A percentile compares a stretch with the other conserved stretches of the same genome.
Conservation (phyloP, 1,140 invertebrate genomes). For the Pectinophora gossypiella region DNA sequence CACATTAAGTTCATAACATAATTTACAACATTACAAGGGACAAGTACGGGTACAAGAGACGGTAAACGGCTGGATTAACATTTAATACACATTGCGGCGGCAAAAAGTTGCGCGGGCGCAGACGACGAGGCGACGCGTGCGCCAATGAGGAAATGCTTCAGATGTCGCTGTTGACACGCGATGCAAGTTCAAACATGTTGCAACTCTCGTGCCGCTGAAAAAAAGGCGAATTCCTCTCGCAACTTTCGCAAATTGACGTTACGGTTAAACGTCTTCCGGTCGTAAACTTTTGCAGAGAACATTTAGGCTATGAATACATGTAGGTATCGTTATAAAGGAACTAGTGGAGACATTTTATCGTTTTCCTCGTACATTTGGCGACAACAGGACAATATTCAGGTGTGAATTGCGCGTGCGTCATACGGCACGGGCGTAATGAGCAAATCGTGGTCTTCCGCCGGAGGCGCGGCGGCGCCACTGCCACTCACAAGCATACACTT, state of each 20-base stretch:
- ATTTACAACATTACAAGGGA: neutral
- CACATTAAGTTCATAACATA: neutral
- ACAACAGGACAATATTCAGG: neutral
- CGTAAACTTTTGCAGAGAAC: neutral
- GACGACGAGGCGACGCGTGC: slow-evolving; percentile 1
- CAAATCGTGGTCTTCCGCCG: neutral
- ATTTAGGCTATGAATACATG: no score
- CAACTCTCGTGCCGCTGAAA: no score
- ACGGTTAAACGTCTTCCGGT: neutral
- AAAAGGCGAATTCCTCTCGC: neutral
- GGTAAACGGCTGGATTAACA: neutral
- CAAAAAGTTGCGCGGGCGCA: neutral
- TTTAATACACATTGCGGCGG: neutral
- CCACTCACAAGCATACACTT: slow-evolving; percentile 23
- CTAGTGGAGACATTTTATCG: no score
- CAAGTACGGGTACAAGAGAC: neutral
- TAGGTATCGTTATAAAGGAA: no score
- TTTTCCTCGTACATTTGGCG: no score
- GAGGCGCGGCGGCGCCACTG: slow-evolving; percentile 6
- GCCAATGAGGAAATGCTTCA: slow-evolving; percentile 10
- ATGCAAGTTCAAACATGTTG: no score
- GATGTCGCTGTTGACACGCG: no score
- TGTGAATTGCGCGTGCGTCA: no score
- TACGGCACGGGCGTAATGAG: neutral
- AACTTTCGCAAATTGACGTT: neutral